Conservation (phyloP, 1,140 invertebrate genomes). For the Achroia grisella region DNA sequence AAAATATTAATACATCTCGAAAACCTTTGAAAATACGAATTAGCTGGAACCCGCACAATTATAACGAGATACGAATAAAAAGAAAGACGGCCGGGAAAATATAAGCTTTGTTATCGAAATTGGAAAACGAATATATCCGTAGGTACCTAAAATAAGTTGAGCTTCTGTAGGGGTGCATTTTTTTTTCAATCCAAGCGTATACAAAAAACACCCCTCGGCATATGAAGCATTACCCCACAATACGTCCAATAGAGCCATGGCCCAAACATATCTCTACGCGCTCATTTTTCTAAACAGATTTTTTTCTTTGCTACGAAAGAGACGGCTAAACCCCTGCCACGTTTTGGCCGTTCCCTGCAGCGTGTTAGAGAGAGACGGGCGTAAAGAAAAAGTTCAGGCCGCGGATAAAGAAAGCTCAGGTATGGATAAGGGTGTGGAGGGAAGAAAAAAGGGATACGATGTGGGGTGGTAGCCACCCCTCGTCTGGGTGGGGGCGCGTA, state of each 20-base stretch:
- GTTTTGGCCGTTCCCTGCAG: conserved; percentile 5
- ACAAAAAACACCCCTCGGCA: conserved; percentile 63
- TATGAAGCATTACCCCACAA: conserved; percentile 68
- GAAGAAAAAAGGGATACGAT: conserved; percentile 67
- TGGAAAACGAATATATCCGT: conserved; percentile 60
- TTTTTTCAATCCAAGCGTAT: conserved; percentile 55
- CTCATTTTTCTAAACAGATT: conserved; percentile 67
- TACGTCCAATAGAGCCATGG: conserved; percentile 55
- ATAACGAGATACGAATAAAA: conserved; percentile 49
- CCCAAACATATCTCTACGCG: conserved; percentile 51
- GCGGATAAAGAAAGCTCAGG: conserved; percentile 70
- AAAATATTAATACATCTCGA: conserved; percentile 21
- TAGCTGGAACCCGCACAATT: conserved; percentile 44
- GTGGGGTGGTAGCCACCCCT: conserved; percentile 48
- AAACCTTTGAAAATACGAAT: conserved; percentile 18
- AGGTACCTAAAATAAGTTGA: conserved; percentile 60
- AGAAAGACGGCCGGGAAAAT: conserved; percentile 33
- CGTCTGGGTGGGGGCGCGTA: conserved; percentile 20
- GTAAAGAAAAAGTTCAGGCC: conserved; percentile 60
- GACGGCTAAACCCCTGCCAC: conserved; percentile 28
- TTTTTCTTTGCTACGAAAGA: conserved; percentile 55
- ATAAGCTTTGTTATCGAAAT: conserved; percentile 67
- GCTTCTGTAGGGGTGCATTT: conserved; percentile 55
- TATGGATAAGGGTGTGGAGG: conserved; percentile 68
- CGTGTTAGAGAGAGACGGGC: conserved; percentile 43